These are phyloP conservation scores for Ochotona princeps DNA, from an alignment of 2,113 vertebrate genomes.

Conservation along the genomic window DNA sequence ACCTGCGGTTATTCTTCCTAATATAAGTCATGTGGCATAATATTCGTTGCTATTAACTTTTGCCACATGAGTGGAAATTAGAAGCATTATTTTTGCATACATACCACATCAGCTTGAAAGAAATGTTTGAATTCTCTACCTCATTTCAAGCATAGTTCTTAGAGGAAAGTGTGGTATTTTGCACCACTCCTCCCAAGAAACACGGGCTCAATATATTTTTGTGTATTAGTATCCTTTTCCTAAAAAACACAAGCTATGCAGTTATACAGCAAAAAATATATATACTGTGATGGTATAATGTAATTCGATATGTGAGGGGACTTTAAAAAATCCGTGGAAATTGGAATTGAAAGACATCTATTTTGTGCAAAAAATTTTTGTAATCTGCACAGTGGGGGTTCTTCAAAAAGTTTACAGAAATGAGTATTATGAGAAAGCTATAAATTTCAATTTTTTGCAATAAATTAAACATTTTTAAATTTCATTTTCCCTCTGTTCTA, in stretches of 20 bases:
- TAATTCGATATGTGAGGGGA: neutral
- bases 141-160: neutral
- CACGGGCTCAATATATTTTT: neutral
- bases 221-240: conserved; percentile 1
- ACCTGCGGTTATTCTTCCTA: neutral
- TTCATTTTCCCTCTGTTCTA: neutral
- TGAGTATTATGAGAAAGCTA: too few species aligned
- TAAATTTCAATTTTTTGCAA: too few species aligned
- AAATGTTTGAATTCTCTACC: neutral
- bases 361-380: too few species aligned
- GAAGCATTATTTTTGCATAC: conserved; percentile 32
- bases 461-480: too few species aligned
- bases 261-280: neutral
- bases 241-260: neutral
- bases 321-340: too few species aligned
- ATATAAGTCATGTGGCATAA: too few species aligned
- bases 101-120: neutral
- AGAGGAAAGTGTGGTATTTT: neutral
- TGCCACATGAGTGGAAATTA: neutral
- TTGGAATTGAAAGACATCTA: too few species aligned
- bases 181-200: neutral
- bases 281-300: too few species aligned
- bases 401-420: too few species aligned
- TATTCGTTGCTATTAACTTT: too few species aligned
- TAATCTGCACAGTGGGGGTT: too few species aligned